Evolutionary conservation across 2,888 invertebrate genomes (phyloP), one percentile per base, ranked within the genome.

Genomic region (Argyresthia albistria): DNA sequence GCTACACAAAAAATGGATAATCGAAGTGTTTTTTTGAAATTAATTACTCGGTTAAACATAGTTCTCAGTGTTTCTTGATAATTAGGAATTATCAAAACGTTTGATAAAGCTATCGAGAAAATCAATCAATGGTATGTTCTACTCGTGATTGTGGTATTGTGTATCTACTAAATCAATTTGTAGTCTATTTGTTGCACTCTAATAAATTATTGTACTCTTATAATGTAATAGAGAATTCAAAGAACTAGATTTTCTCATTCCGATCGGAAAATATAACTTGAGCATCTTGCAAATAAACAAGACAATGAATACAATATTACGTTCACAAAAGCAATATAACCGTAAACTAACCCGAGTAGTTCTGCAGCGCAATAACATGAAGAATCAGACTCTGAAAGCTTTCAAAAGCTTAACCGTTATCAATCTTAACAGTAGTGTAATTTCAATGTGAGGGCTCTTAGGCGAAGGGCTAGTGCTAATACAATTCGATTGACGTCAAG

Each of bases 371-470:
- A 49, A 49, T 49, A 49, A 39, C 37, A 15, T 11, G 25, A 25
- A 11, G 16, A 49, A 15, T 4, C n/a, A 49, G 39, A 9, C 16
- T 6, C 37, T 49, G 15, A 49, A 49, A 49, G 49, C 37, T 9
- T n/a, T 42, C 15, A 37, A 39, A 49, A 39, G 15, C 42, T 49
- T 15, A 39, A 39, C 42, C 49, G 39, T 39, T 16, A 39, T 49
- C 49, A 49, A 49, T 49, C 49, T 39, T n/a, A 39, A 25, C 25
- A 25, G 16, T 12, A 49, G 49, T 49, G 49, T 42, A 49, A 49
- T 42, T 37, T 39, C 49, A 25, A 15, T 9, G 16, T 7, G 49
- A 49, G 49, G 14, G 49, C 37, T 39, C 49, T 49, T 37, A 12
- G 10, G 37, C 3, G 37, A 14, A 36, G 10, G 35, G 12, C 39